Percentiles rank a stretch among this genome's conserved stretches.
Evolutionary conservation across 2,888 invertebrate species (phyloP).

Genomic region (Oxystoma pomonae): DNA sequence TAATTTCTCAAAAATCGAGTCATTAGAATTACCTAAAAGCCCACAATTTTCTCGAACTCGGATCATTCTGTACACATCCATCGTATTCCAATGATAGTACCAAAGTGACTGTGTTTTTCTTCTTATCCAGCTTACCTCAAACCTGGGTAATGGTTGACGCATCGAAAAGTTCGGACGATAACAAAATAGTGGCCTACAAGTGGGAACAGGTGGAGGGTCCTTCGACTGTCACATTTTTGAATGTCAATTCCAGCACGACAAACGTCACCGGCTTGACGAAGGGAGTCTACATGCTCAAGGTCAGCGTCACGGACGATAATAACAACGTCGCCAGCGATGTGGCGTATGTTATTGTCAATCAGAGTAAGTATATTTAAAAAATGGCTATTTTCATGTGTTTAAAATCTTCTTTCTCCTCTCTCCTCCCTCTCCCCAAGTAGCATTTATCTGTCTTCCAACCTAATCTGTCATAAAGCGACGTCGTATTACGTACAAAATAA

Average conservation of each 20-base stretch:
- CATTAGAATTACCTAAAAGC: too few relatives aligned
- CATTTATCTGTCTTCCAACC: too few relatives aligned
- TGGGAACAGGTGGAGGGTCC: conserved; percentile 80
- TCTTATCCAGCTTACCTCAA: conserved; percentile 64
- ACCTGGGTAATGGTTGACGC: conserved; percentile 80
- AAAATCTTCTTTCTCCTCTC: too few relatives aligned
- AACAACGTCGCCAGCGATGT: conserved; percentile 73
- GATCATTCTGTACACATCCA: too few relatives aligned
- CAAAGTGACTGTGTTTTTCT: too few relatives aligned
- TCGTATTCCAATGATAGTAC: too few relatives aligned
- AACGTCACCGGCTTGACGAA: conserved; percentile 79
- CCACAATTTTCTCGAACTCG: too few relatives aligned
- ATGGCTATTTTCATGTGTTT: too few relatives aligned
- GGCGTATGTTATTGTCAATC: conserved; percentile 74
- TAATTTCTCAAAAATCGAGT: too few relatives aligned
- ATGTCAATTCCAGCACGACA: conserved; percentile 49
- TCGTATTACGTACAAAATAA: too few relatives aligned
- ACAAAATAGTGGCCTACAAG: conserved; percentile 72
- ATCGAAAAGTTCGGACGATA: conserved; percentile 67
- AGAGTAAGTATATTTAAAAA: conserved; percentile 67
- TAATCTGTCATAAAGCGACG: too few relatives aligned
- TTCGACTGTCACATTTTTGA: conserved; percentile 53
- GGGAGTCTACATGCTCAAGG: conserved; percentile 76
- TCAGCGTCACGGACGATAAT: conserved; percentile 81
- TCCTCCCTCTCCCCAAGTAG: too few relatives aligned